Conservation (phyloP, 2,888 invertebrate species). For the Aspidiotus rigidus region DNA sequence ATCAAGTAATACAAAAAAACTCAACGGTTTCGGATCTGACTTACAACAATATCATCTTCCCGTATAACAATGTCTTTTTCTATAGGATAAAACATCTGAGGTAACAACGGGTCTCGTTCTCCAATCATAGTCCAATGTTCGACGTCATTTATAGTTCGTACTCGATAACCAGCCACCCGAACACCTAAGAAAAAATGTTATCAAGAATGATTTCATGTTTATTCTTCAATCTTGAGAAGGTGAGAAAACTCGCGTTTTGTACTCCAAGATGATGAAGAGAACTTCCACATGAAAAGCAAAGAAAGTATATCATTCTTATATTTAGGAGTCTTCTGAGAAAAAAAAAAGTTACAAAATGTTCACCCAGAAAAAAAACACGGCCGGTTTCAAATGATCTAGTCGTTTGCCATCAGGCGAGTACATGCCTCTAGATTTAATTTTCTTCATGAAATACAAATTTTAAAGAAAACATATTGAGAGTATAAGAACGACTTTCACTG, state of each 20-base stretch:
- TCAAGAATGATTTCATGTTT: not conserved
- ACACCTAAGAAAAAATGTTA: slow-evolving; percentile 48
- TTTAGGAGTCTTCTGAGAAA: not conserved
- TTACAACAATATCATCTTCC: slow-evolving; percentile 59
- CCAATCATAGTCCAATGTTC: slow-evolving; percentile 76
- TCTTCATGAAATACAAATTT: too few relatives aligned
- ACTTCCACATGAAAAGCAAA: too few relatives aligned
- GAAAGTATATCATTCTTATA: not conserved
- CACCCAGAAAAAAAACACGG: too few relatives aligned
- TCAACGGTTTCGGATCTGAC: slow-evolving; percentile 35
- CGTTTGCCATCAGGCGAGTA: too few relatives aligned
- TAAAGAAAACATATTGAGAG: too few relatives aligned
- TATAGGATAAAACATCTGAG: slow-evolving; percentile 92
- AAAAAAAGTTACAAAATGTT: not conserved
- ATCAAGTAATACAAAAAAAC: too few relatives aligned
- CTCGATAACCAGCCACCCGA: slow-evolving; percentile 73
- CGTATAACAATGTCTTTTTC: slow-evolving; percentile 53
- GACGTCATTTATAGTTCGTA: slow-evolving; percentile 50
- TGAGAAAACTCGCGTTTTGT: too few relatives aligned
- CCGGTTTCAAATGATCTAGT: too few relatives aligned
- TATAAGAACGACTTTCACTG: too few relatives aligned
- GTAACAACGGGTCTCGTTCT: slow-evolving; percentile 73
- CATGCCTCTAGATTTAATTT: too few relatives aligned
- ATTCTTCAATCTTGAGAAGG: too few relatives aligned
- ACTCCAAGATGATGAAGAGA: too few relatives aligned